Percentiles rank a stretch among this genome's conserved stretches.
phyloP scores from a whole-genome alignment of 2,797 vertebrate genomes.

The Myiotriccus ornatus region DNA sequence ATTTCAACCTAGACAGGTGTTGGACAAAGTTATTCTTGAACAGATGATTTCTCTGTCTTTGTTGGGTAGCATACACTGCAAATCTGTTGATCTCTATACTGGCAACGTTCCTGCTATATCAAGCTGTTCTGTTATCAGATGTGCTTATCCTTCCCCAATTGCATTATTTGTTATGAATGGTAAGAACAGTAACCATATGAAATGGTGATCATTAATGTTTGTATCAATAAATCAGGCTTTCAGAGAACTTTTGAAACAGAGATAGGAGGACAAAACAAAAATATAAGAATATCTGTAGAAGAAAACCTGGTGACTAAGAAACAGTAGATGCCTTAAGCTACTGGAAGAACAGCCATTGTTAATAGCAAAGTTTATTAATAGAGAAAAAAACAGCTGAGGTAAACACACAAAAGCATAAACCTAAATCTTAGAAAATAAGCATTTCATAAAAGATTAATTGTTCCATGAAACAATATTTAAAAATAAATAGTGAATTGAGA shows the following conservation, averaged over 20 bases:
- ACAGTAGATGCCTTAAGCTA: background rate
- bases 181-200: background rate
- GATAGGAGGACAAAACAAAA: background rate
- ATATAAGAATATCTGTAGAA: background rate
- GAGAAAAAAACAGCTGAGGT: background rate
- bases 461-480: background rate
- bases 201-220: background rate
- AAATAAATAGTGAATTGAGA: background rate
- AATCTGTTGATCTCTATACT: background rate
- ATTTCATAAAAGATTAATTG: background rate
- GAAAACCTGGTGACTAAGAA: background rate
- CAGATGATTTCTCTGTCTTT: background rate
- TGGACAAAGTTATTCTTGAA: background rate
- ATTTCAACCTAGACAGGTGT: background rate
- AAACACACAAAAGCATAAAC: background rate
- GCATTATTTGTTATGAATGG: background rate
- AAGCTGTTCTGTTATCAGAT: background rate
- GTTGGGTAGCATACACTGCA: background rate
- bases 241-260: background rate
- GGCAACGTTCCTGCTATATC: background rate
- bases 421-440: background rate
- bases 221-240: background rate
- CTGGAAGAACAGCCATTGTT: background rate
- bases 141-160: background rate
- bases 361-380: background rate